phyloP scores from a whole-genome alignment of 2,797 vertebrate genomes.

The Phataginus tricuspis region DNA sequence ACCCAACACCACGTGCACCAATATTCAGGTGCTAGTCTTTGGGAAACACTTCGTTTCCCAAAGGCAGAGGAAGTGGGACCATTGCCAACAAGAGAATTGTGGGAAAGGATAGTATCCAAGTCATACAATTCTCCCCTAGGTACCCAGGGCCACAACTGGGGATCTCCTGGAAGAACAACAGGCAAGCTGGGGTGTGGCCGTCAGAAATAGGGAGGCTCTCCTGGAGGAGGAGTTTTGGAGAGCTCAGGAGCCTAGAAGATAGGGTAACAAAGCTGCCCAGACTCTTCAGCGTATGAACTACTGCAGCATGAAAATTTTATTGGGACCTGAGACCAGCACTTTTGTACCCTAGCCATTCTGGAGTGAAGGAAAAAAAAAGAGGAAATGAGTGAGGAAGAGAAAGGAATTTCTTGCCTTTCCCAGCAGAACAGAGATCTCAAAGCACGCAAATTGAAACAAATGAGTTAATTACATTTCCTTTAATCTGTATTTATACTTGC shows the following conservation, averaged over 20 bases:
- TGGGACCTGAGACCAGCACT: background rate
- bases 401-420: background rate
- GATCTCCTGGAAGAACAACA: background rate
- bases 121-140: background rate
- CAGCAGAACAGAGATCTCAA: constrained; percentile 51
- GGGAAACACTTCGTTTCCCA: background rate
- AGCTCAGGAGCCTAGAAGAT: background rate
- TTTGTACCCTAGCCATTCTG: background rate
- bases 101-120: too few relatives aligned
- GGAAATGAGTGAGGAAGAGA: background rate
- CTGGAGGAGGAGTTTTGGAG: background rate
- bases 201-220: background rate
- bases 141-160: background rate
- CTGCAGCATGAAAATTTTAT: background rate
- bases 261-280: background rate
- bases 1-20: too few relatives aligned
- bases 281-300: fast-evolving
- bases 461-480: constrained; percentile 19
- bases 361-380: background rate
- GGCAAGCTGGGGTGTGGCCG: background rate
- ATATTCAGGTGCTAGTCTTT: background rate
- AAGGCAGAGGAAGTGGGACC: background rate
- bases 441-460: background rate
- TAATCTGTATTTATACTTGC: background rate
- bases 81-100: background rate